Conservation (phyloP, 2,888 invertebrate species). For the Agapostemon virescens region DNA sequence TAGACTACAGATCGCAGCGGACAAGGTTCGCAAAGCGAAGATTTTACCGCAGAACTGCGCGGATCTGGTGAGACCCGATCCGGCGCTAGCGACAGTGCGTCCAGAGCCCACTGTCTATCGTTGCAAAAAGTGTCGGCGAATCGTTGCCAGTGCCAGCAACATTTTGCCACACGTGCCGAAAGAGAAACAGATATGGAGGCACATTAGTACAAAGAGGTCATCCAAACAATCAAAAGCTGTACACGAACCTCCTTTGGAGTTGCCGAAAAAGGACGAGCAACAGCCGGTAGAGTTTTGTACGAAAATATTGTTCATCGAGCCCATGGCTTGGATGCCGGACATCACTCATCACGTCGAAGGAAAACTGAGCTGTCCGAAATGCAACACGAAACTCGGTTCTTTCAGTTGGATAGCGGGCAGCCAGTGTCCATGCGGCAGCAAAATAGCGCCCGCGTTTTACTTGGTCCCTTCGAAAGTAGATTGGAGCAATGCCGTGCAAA, state of each 20-base stretch:
- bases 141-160: constrained; percentile 91
- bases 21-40: constrained; percentile 90
- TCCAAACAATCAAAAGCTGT: constrained; percentile 63
- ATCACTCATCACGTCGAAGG: constrained; percentile 87
- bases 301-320: constrained; percentile 92
- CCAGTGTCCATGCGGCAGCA: constrained; percentile 94
- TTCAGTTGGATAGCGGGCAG: constrained; percentile 94
- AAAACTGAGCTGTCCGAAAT: constrained; percentile 93
- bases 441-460: constrained; percentile 95
- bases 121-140: constrained; percentile 90
- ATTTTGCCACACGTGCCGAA: constrained; percentile 87
- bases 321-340: constrained; percentile 93
- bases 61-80: constrained; percentile 90
- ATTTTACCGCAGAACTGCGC: constrained; percentile 90
- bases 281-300: constrained; percentile 82
- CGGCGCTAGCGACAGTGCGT: constrained; percentile 86
- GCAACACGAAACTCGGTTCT: constrained; percentile 91
- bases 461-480: constrained; percentile 95
- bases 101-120: constrained; percentile 93
- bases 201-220: constrained; percentile 76
- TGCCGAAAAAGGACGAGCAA: constrained; percentile 59
- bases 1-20: constrained; percentile 89
- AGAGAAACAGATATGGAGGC: constrained; percentile 81
- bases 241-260: constrained; percentile 49
- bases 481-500: constrained; percentile 92